Conservation (phyloP, 2,797 vertebrate species). For the Paratrypauchen microcephalus region DNA sequence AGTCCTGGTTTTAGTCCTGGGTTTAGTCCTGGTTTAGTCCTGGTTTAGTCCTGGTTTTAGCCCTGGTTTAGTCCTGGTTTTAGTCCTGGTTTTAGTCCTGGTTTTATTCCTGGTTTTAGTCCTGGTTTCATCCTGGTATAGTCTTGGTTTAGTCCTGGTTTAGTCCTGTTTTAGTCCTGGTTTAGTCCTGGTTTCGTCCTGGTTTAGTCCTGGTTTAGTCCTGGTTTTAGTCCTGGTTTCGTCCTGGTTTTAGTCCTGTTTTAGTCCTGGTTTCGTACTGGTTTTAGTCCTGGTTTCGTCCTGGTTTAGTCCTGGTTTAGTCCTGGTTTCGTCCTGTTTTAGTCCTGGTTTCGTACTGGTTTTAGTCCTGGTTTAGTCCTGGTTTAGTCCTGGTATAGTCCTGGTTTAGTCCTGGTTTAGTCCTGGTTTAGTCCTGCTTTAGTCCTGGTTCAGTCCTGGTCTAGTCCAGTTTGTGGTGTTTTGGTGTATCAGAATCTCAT, state of each 20-base stretch:
- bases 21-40: no score
- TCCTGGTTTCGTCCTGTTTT: neutral
- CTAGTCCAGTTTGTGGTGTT: neutral
- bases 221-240: neutral
- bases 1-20: no score
- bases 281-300: neutral
- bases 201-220: neutral
- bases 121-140: no score
- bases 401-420: neutral
- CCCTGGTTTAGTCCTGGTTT: no score
- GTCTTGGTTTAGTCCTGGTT: no score
- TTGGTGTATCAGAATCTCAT: neutral
- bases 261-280: neutral
- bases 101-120: no score
- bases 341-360: neutral
- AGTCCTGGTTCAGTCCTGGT: neutral
- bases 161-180: neutral
- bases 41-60: no score
- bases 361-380: neutral
- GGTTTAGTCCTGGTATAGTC: neutral
- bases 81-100: no score
- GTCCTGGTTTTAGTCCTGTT: no score
- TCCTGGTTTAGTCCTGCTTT: neutral
- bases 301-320: neutral
- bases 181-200: neutral